Base-by-base conservation (phyloP, 2,113 vertebrate genomes). In the Sitta europaea region DNA sequence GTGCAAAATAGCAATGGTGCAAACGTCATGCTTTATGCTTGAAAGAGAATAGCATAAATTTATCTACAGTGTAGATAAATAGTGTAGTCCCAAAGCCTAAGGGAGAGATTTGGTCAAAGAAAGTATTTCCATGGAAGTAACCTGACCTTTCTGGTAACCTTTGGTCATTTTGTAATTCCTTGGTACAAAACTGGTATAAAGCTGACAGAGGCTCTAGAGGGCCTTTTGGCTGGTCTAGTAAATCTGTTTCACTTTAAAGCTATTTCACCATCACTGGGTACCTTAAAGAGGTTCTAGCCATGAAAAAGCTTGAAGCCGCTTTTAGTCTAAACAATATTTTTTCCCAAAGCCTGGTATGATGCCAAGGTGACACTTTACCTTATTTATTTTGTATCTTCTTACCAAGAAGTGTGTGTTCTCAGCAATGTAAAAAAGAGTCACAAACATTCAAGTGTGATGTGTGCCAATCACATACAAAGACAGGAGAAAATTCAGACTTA, bases 391-490 rank as follows among this genome's bases (percentile, higher is more conserved):
- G 6, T 55, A 55, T 45, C 14, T 42, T 45, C 38, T 79, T 76
- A 70, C 6, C 23, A 86, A 61, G 55, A 42, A 2, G 10, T 2
- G 11, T 15, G 13, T 21, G 21, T 33, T 22, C 88, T 9, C 47
- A 77, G 54, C 29, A 71, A 67, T 4, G 6, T 17, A 48, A 51
- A 68, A 83, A 48, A 20, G 38, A 54, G 23, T 15, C 55, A 36
- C 5, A 4, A 2, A 6, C 31, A 33, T n/a, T 33, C 66, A 40
- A 40, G 12, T 59, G 14, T 66, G 38, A 65, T 3, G 0, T 4
- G 2, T 42, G 43, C 35, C 18, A 55, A 22, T 11, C 29, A 45
- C 1, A 0, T 13, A 20, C 1, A 2, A 83, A 66, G 43, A n/a
- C 12, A 35, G 9, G 15, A 76, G 28, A 91, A 73, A 91, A 73